phyloP scores from a whole-genome alignment of 37 sponge, comb jelly and placozoan genomes.

The Lycopodina hypogea region DNA sequence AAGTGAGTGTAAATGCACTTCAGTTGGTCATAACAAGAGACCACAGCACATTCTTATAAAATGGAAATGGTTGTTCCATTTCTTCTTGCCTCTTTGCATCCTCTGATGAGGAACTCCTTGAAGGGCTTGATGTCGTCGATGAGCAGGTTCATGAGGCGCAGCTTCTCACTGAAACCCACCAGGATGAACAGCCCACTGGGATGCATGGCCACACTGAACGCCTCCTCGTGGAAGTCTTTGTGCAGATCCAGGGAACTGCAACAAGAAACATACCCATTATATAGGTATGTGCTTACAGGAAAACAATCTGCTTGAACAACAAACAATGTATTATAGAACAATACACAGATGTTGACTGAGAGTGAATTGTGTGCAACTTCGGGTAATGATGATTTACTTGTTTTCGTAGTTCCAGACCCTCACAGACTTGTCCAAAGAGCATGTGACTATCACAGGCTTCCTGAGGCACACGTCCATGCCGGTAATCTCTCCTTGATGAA shows the following conservation, averaged over 20 bases:
- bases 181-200: constrained; percentile 93
- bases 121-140: constrained; percentile 90
- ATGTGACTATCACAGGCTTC: constrained; percentile 94
- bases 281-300: too few species aligned
- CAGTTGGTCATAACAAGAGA: too few species aligned
- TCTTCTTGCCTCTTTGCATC: constrained; percentile 85
- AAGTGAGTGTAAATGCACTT: too few species aligned
- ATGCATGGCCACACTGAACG: constrained; percentile 93
- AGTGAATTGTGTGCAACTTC: too few species aligned
- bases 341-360: too few species aligned
- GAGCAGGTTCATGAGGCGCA: constrained; percentile 91
- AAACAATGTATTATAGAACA: too few species aligned
- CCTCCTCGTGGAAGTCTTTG: constrained; percentile 97
- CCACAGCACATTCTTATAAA: too few species aligned
- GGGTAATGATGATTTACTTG: constrained; percentile 46
- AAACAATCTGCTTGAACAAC: too few species aligned
- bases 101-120: constrained; percentile 94
- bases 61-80: too few species aligned
- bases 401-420: constrained; percentile 96
- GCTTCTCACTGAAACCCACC: constrained; percentile 97
- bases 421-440: constrained; percentile 92
- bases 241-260: constrained; percentile 77
- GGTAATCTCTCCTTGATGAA: constrained; percentile 73
- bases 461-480: constrained; percentile 93
- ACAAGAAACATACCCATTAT: neutral